These are phyloP conservation scores for Acanthurus leucopareius DNA, from an alignment of 2,797 vertebrate genomes.

Conservation along the genomic window DNA sequence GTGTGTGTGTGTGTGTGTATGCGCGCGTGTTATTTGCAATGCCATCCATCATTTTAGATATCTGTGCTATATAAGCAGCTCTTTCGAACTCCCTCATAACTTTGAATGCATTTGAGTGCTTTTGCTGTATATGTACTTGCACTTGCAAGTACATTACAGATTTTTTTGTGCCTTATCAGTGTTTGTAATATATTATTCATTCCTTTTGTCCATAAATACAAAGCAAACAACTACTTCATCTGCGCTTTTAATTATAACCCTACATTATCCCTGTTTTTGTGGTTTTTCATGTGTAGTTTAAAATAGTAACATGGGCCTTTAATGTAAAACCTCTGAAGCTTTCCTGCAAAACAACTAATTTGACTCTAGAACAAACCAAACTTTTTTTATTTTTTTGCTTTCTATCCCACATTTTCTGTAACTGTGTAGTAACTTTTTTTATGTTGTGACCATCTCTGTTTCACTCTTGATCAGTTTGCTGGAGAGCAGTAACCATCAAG, in stretches of 20 bases:
- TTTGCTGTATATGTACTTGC: constrained; percentile 18
- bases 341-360: constrained; percentile 44
- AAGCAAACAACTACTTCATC: constrained; percentile 10
- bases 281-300: constrained; percentile 44
- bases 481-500: constrained; percentile 93
- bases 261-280: constrained; percentile 40
- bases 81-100: neutral
- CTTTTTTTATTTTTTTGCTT: constrained; percentile 7
- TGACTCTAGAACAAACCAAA: constrained; percentile 40
- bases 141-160: constrained; percentile 10
- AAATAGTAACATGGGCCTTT: constrained; percentile 33
- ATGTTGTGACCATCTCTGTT: constrained; percentile 63
- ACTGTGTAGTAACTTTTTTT: constrained; percentile 33
- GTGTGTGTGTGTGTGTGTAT: constrained; percentile 24
- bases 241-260: constrained; percentile 24
- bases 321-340: constrained; percentile 27
- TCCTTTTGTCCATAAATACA: constrained; percentile 24
- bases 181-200: no score
- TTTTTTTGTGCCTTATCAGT: constrained; percentile 10
- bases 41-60: constrained; percentile 13
- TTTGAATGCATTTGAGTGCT: constrained; percentile 22
- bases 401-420: neutral
- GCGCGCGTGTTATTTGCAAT: neutral
- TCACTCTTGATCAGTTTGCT: constrained; percentile 88
- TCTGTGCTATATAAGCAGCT: constrained; percentile 34